Evolutionary conservation across 2,797 vertebrate species (phyloP).

Genomic region (Hapalemur alaotrensis): DNA sequence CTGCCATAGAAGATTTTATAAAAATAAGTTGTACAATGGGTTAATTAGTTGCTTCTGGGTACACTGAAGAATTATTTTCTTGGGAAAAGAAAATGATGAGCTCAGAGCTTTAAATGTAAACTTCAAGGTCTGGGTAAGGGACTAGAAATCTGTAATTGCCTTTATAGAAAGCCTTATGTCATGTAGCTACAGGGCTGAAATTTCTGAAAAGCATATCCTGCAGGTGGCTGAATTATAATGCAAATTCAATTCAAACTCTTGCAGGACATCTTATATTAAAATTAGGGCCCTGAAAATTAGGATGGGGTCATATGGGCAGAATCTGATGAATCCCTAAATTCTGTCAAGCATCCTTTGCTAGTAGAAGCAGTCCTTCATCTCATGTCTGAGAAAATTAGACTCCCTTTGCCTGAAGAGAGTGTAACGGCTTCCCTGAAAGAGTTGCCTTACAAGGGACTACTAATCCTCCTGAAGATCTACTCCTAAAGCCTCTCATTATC

Average conservation of each 20-base stretch:
- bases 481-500: background rate
- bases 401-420: background rate
- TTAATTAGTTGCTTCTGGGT: background rate
- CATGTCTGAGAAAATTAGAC: background rate
- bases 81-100: constrained; percentile 26
- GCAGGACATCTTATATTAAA: background rate
- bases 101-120: constrained; percentile 10
- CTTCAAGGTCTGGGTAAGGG: background rate
- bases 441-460: background rate
- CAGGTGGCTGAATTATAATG: background rate
- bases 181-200: background rate
- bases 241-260: constrained; percentile 33
- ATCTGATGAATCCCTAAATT: background rate
- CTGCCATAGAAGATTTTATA: background rate
- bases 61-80: background rate
- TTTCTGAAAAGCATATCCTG: background rate
- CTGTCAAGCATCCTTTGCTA: background rate
- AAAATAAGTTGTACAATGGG: background rate
- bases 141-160: background rate
- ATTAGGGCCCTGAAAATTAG: constrained; percentile 3
- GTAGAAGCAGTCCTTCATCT: background rate
- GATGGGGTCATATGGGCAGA: background rate
- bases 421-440: background rate
- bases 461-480: background rate
- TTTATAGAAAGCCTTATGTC: background rate